Evolutionary conservation across 1,140 invertebrate species (phyloP).

Genomic region (Aphidius gifuensis): DNA sequence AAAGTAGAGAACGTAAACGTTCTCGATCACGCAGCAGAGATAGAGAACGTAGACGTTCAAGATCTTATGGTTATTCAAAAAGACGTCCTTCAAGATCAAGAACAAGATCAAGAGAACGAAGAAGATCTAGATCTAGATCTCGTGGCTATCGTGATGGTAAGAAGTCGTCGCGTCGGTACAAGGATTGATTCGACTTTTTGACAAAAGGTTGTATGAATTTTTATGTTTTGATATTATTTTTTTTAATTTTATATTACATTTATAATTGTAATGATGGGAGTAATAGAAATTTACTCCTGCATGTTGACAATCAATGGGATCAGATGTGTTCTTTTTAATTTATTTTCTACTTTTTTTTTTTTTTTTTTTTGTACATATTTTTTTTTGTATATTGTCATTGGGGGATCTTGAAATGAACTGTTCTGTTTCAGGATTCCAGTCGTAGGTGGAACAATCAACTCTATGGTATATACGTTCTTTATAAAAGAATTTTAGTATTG

Average conservation of each 20-base stretch:
- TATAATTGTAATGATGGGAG: neutral
- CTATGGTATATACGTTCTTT: constrained; percentile 13
- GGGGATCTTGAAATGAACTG: constrained; percentile 26
- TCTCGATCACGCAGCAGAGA: constrained; percentile 27
- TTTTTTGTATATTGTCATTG: neutral
- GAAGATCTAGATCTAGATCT: constrained; percentile 41
- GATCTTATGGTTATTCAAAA: constrained; percentile 33
- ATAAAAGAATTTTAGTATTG: constrained; percentile 1
- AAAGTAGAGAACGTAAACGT: constrained; percentile 32
- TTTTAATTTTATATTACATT: too few relatives aligned
- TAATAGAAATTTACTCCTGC: neutral
- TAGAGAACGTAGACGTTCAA: constrained; percentile 29
- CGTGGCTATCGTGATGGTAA: constrained; percentile 50
- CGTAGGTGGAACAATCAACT: neutral
- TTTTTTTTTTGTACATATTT: too few relatives aligned
- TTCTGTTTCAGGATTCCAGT: constrained; percentile 35
- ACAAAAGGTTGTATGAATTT: constrained; percentile 48
- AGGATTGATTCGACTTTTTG: constrained; percentile 42
- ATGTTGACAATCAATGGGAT: neutral
- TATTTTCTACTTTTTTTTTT: neutral
- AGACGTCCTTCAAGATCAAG: constrained; percentile 25
- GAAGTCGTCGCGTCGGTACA: constrained; percentile 52
- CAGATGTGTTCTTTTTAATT: neutral
- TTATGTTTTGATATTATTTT: constrained; percentile 16
- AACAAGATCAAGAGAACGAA: constrained; percentile 39